Percentiles rank a stretch among this genome's conserved stretches.
Conservation (phyloP, 2,113 vertebrate genomes). For the Colinus virginianus region DNA sequence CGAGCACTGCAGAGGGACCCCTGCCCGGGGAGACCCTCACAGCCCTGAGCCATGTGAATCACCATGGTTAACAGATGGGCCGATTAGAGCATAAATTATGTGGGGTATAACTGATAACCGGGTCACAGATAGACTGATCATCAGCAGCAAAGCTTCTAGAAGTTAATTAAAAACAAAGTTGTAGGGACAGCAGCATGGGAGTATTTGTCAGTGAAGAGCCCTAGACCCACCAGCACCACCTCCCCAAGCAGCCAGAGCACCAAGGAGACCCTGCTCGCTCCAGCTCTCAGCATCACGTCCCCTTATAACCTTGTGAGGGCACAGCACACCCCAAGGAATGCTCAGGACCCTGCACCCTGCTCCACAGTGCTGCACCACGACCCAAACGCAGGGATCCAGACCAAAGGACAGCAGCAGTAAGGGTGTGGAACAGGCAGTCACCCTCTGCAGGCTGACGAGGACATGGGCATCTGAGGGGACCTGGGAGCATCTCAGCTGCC, state of each 20-base stretch:
- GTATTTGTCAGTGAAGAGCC: neutral
- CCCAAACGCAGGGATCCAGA: fast-evolving
- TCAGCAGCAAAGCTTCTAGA: neutral
- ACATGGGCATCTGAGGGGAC: neutral
- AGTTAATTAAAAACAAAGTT: constrained; percentile 1
- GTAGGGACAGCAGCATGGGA: neutral
- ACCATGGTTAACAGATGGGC: constrained; percentile 16
- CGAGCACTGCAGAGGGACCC: fast-evolving
- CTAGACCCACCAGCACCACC: neutral
- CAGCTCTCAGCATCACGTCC: neutral
- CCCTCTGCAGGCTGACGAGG: neutral
- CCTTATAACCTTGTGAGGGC: neutral
- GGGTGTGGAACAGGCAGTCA: neutral
- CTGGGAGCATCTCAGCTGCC: neutral
- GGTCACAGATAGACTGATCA: neutral
- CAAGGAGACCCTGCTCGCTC: neutral
- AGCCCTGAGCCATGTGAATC: neutral
- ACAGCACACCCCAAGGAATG: neutral
- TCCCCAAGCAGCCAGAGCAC: neutral
- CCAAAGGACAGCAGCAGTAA: neutral
- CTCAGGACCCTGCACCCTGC: neutral
- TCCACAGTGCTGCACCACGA: neutral
- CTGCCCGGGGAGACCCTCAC: fast-evolving
- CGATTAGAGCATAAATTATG: neutral
- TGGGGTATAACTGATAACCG: neutral